phyloP scores from a whole-genome alignment of 1,140 invertebrate genomes.

The Caenorhabditis latens region DNA sequence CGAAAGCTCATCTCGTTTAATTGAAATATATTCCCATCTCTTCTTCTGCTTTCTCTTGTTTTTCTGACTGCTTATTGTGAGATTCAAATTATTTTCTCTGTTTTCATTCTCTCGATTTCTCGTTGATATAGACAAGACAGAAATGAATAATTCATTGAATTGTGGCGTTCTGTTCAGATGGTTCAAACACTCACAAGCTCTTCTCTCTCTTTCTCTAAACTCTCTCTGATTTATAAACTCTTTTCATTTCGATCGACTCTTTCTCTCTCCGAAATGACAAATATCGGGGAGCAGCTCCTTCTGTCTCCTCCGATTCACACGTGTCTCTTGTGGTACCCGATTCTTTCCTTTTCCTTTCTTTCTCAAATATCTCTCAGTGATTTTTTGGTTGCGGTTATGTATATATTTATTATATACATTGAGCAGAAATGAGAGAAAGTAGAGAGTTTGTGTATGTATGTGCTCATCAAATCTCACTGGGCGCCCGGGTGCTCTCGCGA shows the following conservation, averaged over 20 bases:
- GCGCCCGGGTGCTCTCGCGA: constrained; percentile 39
- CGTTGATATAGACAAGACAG: background rate
- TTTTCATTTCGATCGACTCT: background rate
- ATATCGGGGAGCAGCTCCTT: constrained; percentile 9
- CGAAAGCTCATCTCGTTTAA: constrained; percentile 3
- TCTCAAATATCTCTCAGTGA: constrained; percentile 23
- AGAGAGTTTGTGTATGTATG: constrained; percentile 51
- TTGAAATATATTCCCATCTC: background rate
- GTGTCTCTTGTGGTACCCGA: background rate
- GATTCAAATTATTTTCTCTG: background rate
- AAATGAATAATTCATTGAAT: background rate
- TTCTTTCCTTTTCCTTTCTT: background rate
- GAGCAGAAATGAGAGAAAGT: constrained; percentile 23
- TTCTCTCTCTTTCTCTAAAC: background rate
- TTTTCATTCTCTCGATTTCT: background rate
- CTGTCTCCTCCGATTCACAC: constrained; percentile 8
- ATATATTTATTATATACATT: constrained; percentile 57
- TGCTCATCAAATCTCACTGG: constrained; percentile 53
- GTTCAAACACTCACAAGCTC: background rate
- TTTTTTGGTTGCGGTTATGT: constrained; percentile 58
- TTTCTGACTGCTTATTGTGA: background rate
- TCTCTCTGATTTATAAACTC: constrained; percentile 33
- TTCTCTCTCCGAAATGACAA: constrained; percentile 25
- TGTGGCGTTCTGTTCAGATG: background rate
- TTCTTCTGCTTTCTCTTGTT: background rate